Percentiles rank a stretch among this genome's conserved stretches.
These are phyloP conservation scores for Cyclopterus lumpus DNA, from an alignment of 2,797 vertebrate genomes.

Conservation along the genomic window DNA sequence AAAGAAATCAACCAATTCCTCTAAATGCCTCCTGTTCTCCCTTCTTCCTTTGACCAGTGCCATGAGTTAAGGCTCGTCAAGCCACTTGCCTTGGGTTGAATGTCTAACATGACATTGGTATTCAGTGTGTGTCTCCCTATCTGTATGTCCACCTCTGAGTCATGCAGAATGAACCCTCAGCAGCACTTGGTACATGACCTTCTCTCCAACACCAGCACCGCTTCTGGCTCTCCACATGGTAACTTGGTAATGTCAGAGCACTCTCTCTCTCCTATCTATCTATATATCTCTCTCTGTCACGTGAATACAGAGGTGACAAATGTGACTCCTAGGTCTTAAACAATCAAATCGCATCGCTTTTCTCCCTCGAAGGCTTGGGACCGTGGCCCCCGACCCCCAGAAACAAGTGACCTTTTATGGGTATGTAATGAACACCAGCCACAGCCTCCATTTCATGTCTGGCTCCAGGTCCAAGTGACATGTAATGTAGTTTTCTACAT, in stretches of 20 bases:
- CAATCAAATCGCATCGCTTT: constrained; percentile 54
- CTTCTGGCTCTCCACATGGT: constrained; percentile 65
- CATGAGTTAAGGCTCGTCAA: constrained; percentile 21
- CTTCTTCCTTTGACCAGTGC: constrained; percentile 12
- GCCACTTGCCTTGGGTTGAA: constrained; percentile 37
- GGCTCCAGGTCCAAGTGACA: constrained; percentile 45
- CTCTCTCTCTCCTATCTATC: constrained; percentile 34
- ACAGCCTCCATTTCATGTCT: constrained; percentile 37
- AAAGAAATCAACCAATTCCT: constrained; percentile 10
- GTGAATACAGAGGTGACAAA: constrained; percentile 45
- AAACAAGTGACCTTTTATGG: constrained; percentile 68
- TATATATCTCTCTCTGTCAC: constrained; percentile 34
- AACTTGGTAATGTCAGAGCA: constrained; percentile 70
- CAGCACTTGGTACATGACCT: constrained; percentile 71
- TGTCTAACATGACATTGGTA: constrained; percentile 58
- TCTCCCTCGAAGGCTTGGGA: constrained; percentile 42
- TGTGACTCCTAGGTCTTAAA: constrained; percentile 61
- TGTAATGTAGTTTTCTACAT: constrained; percentile 41
- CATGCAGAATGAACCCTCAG: constrained; percentile 64
- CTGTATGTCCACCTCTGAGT: constrained; percentile 64
- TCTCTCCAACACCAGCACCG: constrained; percentile 67
- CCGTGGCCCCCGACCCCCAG: constrained; percentile 47
- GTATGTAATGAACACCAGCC: constrained; percentile 57
- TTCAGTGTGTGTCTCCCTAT: constrained; percentile 47
- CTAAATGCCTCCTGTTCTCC: neutral